These are phyloP conservation scores for Forbesichthys agassizii DNA, from an alignment of 2,113 vertebrate genomes.

Conservation along the genomic window DNA sequence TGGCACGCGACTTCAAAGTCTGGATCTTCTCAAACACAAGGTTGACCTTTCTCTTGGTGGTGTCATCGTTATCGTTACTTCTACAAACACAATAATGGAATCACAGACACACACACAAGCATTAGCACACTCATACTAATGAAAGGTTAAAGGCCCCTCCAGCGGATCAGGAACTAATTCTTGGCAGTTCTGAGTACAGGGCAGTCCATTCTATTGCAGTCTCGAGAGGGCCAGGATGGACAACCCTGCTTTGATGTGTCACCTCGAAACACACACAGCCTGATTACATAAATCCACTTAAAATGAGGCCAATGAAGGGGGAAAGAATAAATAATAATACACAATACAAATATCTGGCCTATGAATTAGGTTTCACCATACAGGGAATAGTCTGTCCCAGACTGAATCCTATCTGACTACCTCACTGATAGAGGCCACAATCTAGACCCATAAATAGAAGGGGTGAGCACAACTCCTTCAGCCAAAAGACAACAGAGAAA, in stretches of 20 bases:
- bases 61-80: constrained; percentile 90
- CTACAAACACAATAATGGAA: constrained; percentile 69
- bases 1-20: constrained; percentile 93
- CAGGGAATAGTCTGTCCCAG: neutral
- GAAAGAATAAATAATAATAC: neutral
- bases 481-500: too few species aligned
- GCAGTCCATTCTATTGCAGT: constrained; percentile 42
- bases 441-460: neutral
- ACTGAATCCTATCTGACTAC: constrained; percentile 25
- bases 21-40: constrained; percentile 99
- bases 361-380: neutral
- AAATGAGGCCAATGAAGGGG: constrained; percentile 25
- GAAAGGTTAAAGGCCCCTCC: constrained; percentile 11
- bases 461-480: too few species aligned
- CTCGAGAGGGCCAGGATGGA: constrained; percentile 41
- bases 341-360: neutral
- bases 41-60: constrained; percentile 94
- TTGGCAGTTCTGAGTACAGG: constrained; percentile 49
- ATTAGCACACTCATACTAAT: constrained; percentile 14
- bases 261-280: constrained; percentile 57
- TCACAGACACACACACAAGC: constrained; percentile 14
- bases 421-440: neutral
- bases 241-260: constrained; percentile 69
- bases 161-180: constrained; percentile 45
- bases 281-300: constrained; percentile 46